Evolutionary conservation across 2,888 invertebrate genomes (phyloP).

Genomic region (Lingula anatina): DNA sequence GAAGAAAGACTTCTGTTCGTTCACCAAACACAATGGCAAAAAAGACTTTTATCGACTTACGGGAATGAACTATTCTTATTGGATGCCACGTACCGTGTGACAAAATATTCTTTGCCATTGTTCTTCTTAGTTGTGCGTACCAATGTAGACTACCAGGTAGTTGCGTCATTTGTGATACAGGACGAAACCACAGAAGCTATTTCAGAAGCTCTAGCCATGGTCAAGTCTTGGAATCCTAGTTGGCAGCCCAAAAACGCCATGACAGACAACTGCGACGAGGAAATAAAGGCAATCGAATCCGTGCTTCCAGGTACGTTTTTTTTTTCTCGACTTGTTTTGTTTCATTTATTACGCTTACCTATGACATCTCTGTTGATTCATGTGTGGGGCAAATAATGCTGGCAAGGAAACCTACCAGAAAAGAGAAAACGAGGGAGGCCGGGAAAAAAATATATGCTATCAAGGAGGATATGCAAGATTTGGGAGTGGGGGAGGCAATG

Average conservation of each 20-base stretch:
- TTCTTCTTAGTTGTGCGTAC: constrained; percentile 13
- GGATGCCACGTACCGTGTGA: constrained; percentile 14
- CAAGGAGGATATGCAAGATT: too few species aligned
- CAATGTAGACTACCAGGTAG: constrained; percentile 13
- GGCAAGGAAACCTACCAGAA: too few species aligned
- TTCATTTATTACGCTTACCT: too few species aligned
- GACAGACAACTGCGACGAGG: constrained; percentile 8
- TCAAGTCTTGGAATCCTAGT: constrained; percentile 9
- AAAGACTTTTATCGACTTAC: constrained; percentile 11
- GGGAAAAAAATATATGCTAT: too few species aligned
- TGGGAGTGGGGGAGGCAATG: too few species aligned
- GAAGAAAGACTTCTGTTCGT: constrained; percentile 14
- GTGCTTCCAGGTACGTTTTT: constrained; percentile 11
- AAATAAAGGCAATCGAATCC: constrained; percentile 12
- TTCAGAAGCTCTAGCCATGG: constrained; percentile 6
- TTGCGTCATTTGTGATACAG: constrained; percentile 10
- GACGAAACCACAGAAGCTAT: constrained; percentile 9
- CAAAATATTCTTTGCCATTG: constrained; percentile 14
- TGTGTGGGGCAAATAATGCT: not conserved
- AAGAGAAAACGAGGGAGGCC: too few species aligned
- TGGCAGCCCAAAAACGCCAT: constrained; percentile 12
- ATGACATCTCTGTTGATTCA: too few species aligned
- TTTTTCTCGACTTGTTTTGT: too few species aligned
- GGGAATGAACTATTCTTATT: constrained; percentile 13
- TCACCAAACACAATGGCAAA: constrained; percentile 11